phyloP scores from a whole-genome alignment of 1,140 invertebrate species.

The Rhagoletis zephyria region DNA sequence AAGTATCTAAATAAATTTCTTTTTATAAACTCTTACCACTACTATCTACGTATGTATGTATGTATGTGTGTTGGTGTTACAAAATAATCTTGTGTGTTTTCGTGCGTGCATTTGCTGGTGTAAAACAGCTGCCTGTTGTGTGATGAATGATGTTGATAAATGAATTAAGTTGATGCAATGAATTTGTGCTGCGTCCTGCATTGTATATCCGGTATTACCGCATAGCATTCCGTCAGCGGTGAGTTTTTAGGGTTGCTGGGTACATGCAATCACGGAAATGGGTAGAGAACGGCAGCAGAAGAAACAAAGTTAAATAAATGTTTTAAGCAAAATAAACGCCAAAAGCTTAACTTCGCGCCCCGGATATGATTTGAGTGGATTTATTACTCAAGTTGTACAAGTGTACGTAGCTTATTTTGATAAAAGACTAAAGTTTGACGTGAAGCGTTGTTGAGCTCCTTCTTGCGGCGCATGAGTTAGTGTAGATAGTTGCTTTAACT shows the following conservation, averaged over 20 bases:
- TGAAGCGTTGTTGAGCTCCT: too few species aligned
- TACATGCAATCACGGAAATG: neutral
- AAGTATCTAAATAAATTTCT: slow-evolving; percentile 74
- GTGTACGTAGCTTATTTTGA: neutral
- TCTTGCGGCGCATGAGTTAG: neutral
- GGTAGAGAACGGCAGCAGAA: neutral
- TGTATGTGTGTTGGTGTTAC: too few species aligned
- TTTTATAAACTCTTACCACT: too few species aligned
- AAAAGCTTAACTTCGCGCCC: slow-evolving; percentile 25
- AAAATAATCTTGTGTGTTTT: too few species aligned
- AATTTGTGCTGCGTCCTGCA: neutral
- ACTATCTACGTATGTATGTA: too few species aligned
- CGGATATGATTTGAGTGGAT: slow-evolving; percentile 20
- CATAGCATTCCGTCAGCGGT: neutral
- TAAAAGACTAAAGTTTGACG: neutral
- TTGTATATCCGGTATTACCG: neutral
- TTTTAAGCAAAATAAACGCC: slow-evolving; percentile 23
- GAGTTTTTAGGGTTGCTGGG: neutral
- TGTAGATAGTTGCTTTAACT: neutral
- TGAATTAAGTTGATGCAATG: slow-evolving; percentile 35
- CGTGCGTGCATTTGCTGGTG: neutral
- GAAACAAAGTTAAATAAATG: slow-evolving; percentile 37
- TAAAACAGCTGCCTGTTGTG: neutral
- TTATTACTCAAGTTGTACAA: neutral
- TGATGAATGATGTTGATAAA: slow-evolving; percentile 38